phyloP scores from a whole-genome alignment of 2,113 vertebrate genomes.

The Phylloscopus whistleri region DNA sequence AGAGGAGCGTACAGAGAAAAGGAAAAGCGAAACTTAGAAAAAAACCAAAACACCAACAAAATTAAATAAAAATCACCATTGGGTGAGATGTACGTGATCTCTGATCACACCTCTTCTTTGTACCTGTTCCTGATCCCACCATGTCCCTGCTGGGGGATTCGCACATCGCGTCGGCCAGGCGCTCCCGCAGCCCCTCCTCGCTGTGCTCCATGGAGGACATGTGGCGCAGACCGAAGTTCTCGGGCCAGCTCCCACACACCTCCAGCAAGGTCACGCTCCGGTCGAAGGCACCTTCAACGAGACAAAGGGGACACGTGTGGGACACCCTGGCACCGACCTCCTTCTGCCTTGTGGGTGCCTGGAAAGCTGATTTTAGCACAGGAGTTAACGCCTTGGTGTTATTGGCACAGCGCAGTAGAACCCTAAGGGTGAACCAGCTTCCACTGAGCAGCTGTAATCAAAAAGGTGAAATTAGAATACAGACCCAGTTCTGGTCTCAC shows the following conservation, averaged over 20 bases:
- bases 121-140: constrained; percentile 94
- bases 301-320: neutral
- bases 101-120: constrained; percentile 75
- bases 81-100: constrained; percentile 69
- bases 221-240: constrained; percentile 92
- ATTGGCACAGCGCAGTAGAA: neutral
- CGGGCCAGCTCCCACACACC: constrained; percentile 97
- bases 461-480: neutral
- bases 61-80: constrained; percentile 63
- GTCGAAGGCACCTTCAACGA: constrained; percentile 85
- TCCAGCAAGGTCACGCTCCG: constrained; percentile 93
- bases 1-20: neutral
- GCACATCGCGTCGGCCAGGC: constrained; percentile 95
- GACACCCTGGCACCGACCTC: neutral
- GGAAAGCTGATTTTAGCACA: fast-evolving
- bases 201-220: constrained; percentile 87
- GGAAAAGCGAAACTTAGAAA: neutral
- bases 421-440: neutral
- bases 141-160: constrained; percentile 93
- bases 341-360: fast-evolving
- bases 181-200: constrained; percentile 91
- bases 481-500: neutral
- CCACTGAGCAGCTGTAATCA: neutral
- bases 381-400: neutral
- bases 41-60: neutral